Conservation (phyloP, 2,113 vertebrate genomes). For the Gymnogyps californianus region DNA sequence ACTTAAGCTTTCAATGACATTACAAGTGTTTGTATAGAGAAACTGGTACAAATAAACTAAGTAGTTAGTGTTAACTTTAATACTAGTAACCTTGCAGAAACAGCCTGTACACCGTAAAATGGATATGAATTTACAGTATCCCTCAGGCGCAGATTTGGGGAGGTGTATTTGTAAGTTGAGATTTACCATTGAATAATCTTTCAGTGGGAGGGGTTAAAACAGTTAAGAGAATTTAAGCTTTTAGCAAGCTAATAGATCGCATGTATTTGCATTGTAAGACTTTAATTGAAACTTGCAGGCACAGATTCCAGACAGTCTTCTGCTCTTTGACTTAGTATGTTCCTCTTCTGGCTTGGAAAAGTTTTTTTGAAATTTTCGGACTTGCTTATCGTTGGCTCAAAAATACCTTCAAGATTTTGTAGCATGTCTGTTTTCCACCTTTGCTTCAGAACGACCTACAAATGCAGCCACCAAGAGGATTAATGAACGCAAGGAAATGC, state of each 20-base stretch:
- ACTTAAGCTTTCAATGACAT: not conserved
- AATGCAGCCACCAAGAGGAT: not conserved
- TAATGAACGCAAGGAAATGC: slow-evolving; percentile 81
- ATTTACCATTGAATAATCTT: not conserved
- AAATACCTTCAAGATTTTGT: not conserved
- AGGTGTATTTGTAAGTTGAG: not conserved
- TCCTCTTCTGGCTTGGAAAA: not conserved
- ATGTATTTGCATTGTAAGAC: not conserved
- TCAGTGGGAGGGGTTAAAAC: not conserved
- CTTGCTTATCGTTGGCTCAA: not conserved
- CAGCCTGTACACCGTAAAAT: not conserved
- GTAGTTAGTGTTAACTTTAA: not conserved
- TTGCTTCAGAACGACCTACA: not conserved
- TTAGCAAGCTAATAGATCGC: not conserved
- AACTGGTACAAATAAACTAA: not conserved
- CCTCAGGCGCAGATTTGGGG: not conserved
- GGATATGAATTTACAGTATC: not conserved
- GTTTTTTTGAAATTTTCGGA: not conserved
- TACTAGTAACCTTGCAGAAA: not conserved
- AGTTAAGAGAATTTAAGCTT: not conserved
- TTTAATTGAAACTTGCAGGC: not conserved
- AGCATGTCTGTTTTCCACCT: accelerated
- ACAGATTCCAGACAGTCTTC: not conserved
- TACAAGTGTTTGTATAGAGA: not conserved
- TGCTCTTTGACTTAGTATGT: accelerated